Percentiles rank a stretch among this genome's conserved stretches.
Conservation (phyloP, 2,888 invertebrate genomes). For the Pristionchus japonicus region DNA sequence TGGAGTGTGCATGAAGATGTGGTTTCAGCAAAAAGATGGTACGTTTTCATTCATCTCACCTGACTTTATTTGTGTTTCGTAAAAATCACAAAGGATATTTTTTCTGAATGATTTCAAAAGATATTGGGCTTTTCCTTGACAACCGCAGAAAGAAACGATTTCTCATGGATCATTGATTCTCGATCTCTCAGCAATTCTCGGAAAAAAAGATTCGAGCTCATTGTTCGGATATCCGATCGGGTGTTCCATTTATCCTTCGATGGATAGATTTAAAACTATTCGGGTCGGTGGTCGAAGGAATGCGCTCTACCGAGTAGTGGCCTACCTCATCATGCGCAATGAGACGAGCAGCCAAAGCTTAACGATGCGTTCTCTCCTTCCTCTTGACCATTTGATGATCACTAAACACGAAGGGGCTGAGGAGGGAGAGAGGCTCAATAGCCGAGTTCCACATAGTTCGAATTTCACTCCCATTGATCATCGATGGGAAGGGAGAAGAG, state of each 20-base stretch:
- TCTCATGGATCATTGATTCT: neutral
- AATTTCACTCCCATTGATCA: constrained; percentile 30
- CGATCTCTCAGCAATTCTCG: neutral
- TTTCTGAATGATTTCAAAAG: no score
- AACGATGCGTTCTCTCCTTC: neutral
- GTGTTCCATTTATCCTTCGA: neutral
- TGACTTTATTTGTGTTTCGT: neutral
- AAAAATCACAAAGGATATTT: neutral
- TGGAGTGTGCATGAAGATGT: constrained; percentile 74
- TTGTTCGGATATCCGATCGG: neutral
- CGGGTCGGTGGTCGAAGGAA: neutral
- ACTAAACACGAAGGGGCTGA: neutral
- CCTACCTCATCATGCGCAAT: constrained; percentile 18
- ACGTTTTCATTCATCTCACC: neutral
- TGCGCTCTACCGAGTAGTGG: constrained; percentile 3
- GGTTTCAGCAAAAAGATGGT: constrained; percentile 71
- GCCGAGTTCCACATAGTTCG: constrained; percentile 35
- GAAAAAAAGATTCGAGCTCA: neutral
- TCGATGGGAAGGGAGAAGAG: neutral
- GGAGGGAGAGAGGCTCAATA: neutral
- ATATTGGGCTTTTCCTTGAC: no score
- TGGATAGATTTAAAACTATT: neutral
- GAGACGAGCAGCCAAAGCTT: neutral
- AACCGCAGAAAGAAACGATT: neutral
- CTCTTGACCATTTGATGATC: constrained; percentile 32